These are phyloP conservation scores for Cervus canadensis DNA, from an alignment of 2,113 vertebrate genomes.

Conservation along the genomic window DNA sequence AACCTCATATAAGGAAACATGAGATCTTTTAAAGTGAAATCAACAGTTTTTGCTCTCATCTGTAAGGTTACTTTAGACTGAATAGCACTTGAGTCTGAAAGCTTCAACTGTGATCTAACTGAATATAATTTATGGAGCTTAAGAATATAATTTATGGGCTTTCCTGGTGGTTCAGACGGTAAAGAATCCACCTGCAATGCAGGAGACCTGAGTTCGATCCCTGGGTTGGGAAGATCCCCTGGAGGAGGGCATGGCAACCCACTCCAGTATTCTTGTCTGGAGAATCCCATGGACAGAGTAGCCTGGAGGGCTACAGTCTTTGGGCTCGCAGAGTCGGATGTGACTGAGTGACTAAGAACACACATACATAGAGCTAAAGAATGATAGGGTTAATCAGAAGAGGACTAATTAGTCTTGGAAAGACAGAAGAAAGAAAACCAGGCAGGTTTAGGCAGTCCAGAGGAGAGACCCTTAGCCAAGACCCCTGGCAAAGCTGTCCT, in stretches of 20 bases:
- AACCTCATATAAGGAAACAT: not conserved
- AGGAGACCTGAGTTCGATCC: not conserved
- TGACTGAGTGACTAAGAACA: not conserved
- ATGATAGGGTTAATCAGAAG: not conserved
- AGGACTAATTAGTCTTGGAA: not conserved
- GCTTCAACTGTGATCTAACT: not conserved
- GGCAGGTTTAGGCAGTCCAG: not conserved
- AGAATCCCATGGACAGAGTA: not conserved
- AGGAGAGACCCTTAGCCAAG: not conserved
- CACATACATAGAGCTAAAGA: not conserved
- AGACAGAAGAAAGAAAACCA: not conserved
- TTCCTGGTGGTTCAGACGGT: not conserved
- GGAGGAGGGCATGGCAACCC: not conserved
- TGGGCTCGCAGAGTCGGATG: accelerated
- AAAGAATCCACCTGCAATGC: not conserved
- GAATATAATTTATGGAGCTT: not conserved
- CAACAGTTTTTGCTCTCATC: not conserved
- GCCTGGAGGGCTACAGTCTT: not conserved
- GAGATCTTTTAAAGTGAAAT: not conserved
- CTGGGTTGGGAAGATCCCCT: not conserved
- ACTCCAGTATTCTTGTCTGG: not conserved
- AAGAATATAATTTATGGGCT: not conserved
- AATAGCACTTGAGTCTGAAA: not conserved
- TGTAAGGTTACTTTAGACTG: not conserved
- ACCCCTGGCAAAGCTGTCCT: not conserved